Evolutionary conservation across 2,797 vertebrate species (phyloP).

Genomic region (Myripristis murdjan): DNA sequence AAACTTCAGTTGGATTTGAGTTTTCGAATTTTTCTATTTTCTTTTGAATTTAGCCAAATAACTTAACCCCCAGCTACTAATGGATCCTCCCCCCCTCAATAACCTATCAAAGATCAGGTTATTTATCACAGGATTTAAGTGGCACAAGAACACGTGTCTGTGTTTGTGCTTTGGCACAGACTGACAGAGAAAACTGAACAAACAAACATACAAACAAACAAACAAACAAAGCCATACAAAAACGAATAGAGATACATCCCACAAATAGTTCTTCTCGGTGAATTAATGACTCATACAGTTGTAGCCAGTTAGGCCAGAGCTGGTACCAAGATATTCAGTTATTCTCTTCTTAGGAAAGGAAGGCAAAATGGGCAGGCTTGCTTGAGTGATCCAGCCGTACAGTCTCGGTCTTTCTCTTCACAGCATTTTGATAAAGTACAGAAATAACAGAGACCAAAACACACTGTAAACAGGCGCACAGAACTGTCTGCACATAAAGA

Average conservation of each 20-base stretch:
- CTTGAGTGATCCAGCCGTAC: constrained; percentile 71
- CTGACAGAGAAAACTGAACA: constrained; percentile 73
- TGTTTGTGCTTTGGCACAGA: constrained; percentile 87
- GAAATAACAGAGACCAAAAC: constrained; percentile 76
- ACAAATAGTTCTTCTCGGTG: constrained; percentile 73
- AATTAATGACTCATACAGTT: constrained; percentile 69
- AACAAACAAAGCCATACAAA: constrained; percentile 72
- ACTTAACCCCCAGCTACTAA: constrained; percentile 33
- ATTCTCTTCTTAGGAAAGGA: constrained; percentile 72
- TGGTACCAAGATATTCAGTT: constrained; percentile 68
- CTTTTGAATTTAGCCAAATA: constrained; percentile 45
- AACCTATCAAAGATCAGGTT: constrained; percentile 53
- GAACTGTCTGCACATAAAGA: constrained; percentile 69
- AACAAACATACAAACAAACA: constrained; percentile 60
- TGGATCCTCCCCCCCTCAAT: constrained; percentile 25
- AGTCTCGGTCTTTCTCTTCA: constrained; percentile 80
- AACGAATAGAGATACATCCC: constrained; percentile 76
- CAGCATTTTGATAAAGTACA: constrained; percentile 81
- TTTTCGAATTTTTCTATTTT: constrained; percentile 49
- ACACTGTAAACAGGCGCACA: constrained; percentile 80
- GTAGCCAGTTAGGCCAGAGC: constrained; percentile 75
- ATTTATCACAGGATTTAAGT: constrained; percentile 76
- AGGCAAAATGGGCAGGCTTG: constrained; percentile 76
- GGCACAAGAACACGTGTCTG: constrained; percentile 79
- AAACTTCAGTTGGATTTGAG: constrained; percentile 68